phyloP scores from a whole-genome alignment of 35 echinoderm and acorn worm species.

The Lytechinus pictus region DNA sequence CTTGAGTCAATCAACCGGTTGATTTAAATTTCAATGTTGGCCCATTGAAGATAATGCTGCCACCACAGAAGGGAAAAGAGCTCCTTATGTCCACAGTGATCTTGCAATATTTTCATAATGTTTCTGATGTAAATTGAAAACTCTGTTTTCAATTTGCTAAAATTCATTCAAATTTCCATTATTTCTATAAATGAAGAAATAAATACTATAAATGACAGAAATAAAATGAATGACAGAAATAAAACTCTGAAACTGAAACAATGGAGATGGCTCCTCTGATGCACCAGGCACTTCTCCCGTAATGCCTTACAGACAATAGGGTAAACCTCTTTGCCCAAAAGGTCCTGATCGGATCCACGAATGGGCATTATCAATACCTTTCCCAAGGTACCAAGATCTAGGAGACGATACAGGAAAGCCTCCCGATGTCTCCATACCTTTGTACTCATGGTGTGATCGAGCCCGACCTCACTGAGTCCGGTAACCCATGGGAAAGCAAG shows the following conservation, averaged over 20 bases:
- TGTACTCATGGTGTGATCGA: not conserved
- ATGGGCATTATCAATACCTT: not conserved
- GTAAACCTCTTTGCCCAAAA: not conserved
- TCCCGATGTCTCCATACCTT: not conserved
- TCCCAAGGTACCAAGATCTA: not conserved
- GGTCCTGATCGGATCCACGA: not conserved
- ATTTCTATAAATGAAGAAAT: no score
- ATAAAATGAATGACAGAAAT: no score
- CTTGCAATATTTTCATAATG: no score
- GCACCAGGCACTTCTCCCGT: not conserved
- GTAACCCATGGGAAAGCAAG: not conserved
- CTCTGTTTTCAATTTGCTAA: no score
- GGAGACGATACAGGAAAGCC: not conserved
- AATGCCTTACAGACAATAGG: not conserved
- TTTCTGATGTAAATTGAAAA: no score
- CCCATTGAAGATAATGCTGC: no score
- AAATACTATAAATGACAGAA: no score
- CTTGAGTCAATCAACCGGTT: no score
- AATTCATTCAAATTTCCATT: no score
- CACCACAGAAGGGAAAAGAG: no score
- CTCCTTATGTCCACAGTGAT: no score
- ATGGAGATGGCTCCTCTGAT: not conserved
- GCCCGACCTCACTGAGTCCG: not conserved
- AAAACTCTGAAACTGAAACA: not conserved
- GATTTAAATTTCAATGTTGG: no score